A percentile compares a stretch with the other conserved stretches of the same genome.
phyloP scores from a whole-genome alignment of 1,140 invertebrate species.

The Lepidurus arcticus region DNA sequence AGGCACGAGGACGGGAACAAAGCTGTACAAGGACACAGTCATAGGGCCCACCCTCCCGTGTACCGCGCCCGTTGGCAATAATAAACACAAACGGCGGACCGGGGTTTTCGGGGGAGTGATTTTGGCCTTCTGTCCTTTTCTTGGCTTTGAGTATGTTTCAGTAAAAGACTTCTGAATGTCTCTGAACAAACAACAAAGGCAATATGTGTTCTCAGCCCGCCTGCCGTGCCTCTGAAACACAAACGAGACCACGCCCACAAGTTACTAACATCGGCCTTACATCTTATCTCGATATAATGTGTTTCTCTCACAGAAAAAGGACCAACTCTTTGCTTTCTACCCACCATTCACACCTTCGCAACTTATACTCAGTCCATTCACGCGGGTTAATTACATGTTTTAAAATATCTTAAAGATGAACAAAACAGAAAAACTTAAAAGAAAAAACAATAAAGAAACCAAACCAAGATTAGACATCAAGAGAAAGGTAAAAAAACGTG shows the following conservation, averaged over 20 bases:
- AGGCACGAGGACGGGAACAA: constrained; percentile 20
- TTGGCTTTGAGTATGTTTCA: constrained; percentile 13
- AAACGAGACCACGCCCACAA: constrained; percentile 20
- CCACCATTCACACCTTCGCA: neutral
- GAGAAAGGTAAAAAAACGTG: neutral
- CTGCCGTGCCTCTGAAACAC: constrained; percentile 17
- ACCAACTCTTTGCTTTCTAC: constrained; percentile 2
- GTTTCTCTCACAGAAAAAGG: neutral
- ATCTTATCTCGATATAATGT: neutral
- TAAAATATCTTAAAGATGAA: neutral
- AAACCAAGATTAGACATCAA: neutral
- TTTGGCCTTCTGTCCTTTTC: neutral
- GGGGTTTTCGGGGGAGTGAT: neutral
- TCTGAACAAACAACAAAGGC: constrained; percentile 21
- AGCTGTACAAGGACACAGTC: neutral
- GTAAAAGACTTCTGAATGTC: neutral
- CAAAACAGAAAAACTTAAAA: neutral
- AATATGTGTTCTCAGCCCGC: constrained; percentile 14
- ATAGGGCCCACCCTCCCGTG: neutral
- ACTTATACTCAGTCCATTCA: neutral
- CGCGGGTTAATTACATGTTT: neutral
- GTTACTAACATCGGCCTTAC: constrained; percentile 9
- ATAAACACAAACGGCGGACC: neutral
- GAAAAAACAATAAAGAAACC: neutral
- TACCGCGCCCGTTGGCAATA: neutral